Evolutionary conservation across 2,797 vertebrate genomes (phyloP), one percentile per base, ranked within the genome.

Genomic region (Sebastes cheni): DNA sequence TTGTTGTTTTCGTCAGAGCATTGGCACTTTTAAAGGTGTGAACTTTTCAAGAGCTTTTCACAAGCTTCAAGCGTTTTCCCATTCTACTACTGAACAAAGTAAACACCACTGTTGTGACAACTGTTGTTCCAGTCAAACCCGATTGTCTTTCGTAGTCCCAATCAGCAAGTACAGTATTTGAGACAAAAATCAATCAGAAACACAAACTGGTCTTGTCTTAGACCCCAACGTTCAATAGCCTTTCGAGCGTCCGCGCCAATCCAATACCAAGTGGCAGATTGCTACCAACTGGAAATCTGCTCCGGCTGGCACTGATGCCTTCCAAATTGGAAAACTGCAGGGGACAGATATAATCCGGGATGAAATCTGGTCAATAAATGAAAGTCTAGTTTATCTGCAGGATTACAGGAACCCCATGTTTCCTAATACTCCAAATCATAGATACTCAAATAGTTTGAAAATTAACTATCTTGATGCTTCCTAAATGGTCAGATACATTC

Each of bases 271-370:
- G 65, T 61, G 79, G 50, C 77, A 85, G 74, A 86, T 73, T 79
- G 72, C 46, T 74, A 39, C 76, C 61, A 61, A 89, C 29, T 79
- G 64, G 36, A 82, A 85, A 80, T 81, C 81, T 85, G 78, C 76
- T 88, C 54, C 50, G 3, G 14, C 29, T 84, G 88, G 75, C 79
- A 34, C 3, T 1, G 11, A 73, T 3, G 22, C 59, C 12, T 50
- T 83, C 77, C 77, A 88, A 52, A 67, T 82, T 69, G 75, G 79
- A 76, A 54, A 62, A 74, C 29, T 65, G 46, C 34, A 42, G 1
- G 16, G 27, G 61, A 16, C 30, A 8, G 61, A 39, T 59, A 22
- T 58, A 79, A 74, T 80, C 23, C 69, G 36, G 64, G 66, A 80
- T 59, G 30, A 64, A 59, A 77, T 75, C 4, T 72, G 75, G 52